These are phyloP conservation scores for Papilio machaon DNA, from an alignment of 1,140 invertebrate species.

Conservation along the genomic window DNA sequence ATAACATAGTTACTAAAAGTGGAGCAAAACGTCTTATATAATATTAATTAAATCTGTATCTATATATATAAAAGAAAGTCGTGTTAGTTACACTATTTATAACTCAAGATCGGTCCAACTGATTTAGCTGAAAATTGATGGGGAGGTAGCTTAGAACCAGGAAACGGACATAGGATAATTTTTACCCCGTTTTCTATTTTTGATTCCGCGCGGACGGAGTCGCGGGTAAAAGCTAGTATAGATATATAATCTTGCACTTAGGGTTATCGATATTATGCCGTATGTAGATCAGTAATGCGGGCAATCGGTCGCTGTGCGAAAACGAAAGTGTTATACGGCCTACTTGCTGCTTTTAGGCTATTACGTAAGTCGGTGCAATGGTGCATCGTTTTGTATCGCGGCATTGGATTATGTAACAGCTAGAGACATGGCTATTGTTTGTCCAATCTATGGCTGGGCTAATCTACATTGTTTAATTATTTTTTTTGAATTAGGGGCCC, in stretches of 20 bases:
- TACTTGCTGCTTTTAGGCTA: constrained; percentile 55
- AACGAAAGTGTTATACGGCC: constrained; percentile 68
- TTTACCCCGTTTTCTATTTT: too few relatives aligned
- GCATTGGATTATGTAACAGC: constrained; percentile 14
- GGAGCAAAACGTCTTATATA: constrained; percentile 1
- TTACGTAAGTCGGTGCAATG: constrained; percentile 65
- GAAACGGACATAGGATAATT: too few relatives aligned
- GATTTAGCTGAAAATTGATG: too few relatives aligned
- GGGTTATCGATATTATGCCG: constrained; percentile 43
- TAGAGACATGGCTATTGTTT: constrained; percentile 23
- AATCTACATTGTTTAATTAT: background rate
- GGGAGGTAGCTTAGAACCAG: too few relatives aligned
- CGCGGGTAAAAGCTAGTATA: too few relatives aligned
- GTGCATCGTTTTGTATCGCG: constrained; percentile 51
- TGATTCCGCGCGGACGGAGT: too few relatives aligned
- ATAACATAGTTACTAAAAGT: background rate
- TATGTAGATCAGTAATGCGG: constrained; percentile 58
- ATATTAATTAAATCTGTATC: constrained; percentile 11
- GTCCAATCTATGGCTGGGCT: background rate
- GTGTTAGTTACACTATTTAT: too few relatives aligned
- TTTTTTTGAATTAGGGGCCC: background rate
- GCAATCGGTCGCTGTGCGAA: constrained; percentile 55
- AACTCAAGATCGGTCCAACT: too few relatives aligned
- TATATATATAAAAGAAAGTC: background rate
- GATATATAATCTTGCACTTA: constrained; percentile 25